These are phyloP conservation scores for Cecropterus lyciades DNA, from an alignment of 1,140 invertebrate genomes.

Conservation along the genomic window DNA sequence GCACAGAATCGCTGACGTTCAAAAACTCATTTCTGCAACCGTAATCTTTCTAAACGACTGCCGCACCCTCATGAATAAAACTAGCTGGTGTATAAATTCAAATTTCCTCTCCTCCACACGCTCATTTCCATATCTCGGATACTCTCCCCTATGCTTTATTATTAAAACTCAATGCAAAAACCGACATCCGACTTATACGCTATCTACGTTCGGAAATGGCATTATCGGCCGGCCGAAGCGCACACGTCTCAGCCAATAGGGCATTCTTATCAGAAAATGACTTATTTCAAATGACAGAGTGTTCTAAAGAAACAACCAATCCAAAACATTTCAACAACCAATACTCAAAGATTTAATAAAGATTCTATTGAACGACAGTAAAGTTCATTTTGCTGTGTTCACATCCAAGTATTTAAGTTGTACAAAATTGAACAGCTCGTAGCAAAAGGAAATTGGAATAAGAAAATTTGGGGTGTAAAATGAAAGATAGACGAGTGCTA, in stretches of 20 bases:
- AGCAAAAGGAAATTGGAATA: slow-evolving; percentile 83
- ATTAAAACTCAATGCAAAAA: slow-evolving; percentile 82
- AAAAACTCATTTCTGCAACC: slow-evolving; percentile 49
- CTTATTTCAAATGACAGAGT: slow-evolving; percentile 84
- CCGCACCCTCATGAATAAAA: slow-evolving; percentile 76
- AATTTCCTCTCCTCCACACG: slow-evolving; percentile 82
- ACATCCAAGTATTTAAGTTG: slow-evolving; percentile 43
- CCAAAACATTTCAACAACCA: slow-evolving; percentile 50
- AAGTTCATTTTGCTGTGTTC: slow-evolving; percentile 36
- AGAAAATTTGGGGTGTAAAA: slow-evolving; percentile 85
- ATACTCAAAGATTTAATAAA: slow-evolving; percentile 40
- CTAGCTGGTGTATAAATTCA: slow-evolving; percentile 83
- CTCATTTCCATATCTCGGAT: slow-evolving; percentile 81
- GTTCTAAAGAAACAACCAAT: slow-evolving; percentile 67
- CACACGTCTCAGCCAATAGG: slow-evolving; percentile 82
- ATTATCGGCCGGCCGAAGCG: slow-evolving; percentile 75
- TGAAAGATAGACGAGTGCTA: slow-evolving; percentile 84
- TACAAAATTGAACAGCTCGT: slow-evolving; percentile 61
- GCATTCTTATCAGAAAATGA: slow-evolving; percentile 84
- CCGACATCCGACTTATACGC: slow-evolving; percentile 75
- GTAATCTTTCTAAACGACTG: slow-evolving; percentile 55
- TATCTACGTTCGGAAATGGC: slow-evolving; percentile 81
- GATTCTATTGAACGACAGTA: slow-evolving; percentile 39
- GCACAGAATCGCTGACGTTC: slow-evolving; percentile 53
- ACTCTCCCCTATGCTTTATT: slow-evolving; percentile 78